Evolutionary conservation across 2,797 vertebrate genomes (phyloP).

Genomic region (Ptychobarbus kaznakovi): DNA sequence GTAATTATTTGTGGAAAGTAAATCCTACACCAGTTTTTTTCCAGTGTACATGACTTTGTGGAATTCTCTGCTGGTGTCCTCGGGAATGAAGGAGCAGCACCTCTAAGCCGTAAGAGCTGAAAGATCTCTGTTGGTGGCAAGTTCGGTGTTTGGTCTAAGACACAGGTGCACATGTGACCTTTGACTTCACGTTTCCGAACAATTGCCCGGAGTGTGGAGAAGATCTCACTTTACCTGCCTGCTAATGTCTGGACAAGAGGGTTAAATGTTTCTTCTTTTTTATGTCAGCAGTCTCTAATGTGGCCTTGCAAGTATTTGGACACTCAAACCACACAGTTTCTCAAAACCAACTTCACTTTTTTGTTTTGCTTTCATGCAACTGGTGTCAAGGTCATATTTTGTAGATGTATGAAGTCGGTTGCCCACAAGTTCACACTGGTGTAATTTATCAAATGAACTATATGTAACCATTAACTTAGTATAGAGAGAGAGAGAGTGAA

Average conservation of each 20-base stretch:
- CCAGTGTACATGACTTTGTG: neutral
- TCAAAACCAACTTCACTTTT: neutral
- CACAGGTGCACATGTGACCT: slow-evolving; percentile 80
- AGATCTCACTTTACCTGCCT: slow-evolving; percentile 56
- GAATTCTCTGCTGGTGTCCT: slow-evolving; percentile 34
- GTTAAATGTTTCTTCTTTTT: slow-evolving; percentile 24
- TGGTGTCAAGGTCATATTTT: neutral
- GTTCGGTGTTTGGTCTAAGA: slow-evolving; percentile 79
- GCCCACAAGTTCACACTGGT: neutral
- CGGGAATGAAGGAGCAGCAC: slow-evolving; percentile 32
- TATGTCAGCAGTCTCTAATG: neutral
- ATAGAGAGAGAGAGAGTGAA: too few relatives aligned
- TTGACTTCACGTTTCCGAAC: slow-evolving; percentile 69
- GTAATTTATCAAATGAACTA: neutral
- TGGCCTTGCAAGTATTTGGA: slow-evolving; percentile 8
- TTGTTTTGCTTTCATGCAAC: neutral
- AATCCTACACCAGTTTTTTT: neutral
- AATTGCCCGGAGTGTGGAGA: slow-evolving; percentile 52
- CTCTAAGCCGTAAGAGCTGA: slow-evolving; percentile 50
- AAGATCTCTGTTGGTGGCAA: slow-evolving; percentile 66
- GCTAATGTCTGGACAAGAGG: slow-evolving; percentile 14
- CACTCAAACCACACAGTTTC: neutral
- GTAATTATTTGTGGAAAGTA: neutral
- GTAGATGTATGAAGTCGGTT: slow-evolving; percentile 4
- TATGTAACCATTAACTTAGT: neutral